Conservation (phyloP, 1,140 invertebrate genomes). For the Laodelphax striatellus region DNA sequence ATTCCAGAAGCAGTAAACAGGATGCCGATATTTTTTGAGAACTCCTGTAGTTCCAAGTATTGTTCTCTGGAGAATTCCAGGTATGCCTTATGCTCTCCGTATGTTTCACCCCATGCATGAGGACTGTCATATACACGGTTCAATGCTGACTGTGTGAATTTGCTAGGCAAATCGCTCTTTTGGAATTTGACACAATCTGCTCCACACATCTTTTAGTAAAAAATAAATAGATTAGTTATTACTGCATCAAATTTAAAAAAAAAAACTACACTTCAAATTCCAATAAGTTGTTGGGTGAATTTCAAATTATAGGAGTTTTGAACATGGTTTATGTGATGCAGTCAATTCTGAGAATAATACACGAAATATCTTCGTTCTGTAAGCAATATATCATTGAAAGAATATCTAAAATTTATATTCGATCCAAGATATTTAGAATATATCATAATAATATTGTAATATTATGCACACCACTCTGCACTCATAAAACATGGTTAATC, state of each 20-base stretch:
- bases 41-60: conserved; percentile 50
- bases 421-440: too few relatives aligned
- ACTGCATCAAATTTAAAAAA: conserved; percentile 7
- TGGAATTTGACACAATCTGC: conserved; percentile 79
- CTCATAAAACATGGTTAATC: too few relatives aligned
- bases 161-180: conserved; percentile 54
- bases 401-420: too few relatives aligned
- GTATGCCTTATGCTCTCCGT: conserved; percentile 60
- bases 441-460: too few relatives aligned
- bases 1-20: conserved; percentile 66
- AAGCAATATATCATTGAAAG: too few relatives aligned
- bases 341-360: not conserved
- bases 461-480: too few relatives aligned
- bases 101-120: conserved; percentile 64
- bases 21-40: conserved; percentile 48
- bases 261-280: not conserved
- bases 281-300: too few relatives aligned
- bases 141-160: conserved; percentile 55
- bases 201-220: conserved; percentile 44
- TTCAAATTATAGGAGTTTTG: not conserved
- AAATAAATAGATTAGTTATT: not conserved
- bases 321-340: not conserved
- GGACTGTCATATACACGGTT: conserved; percentile 42
- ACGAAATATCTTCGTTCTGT: not conserved
- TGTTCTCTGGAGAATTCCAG: conserved; percentile 57